phyloP scores from a whole-genome alignment of 2,888 invertebrate genomes.

The Tiliacea aurago region DNA sequence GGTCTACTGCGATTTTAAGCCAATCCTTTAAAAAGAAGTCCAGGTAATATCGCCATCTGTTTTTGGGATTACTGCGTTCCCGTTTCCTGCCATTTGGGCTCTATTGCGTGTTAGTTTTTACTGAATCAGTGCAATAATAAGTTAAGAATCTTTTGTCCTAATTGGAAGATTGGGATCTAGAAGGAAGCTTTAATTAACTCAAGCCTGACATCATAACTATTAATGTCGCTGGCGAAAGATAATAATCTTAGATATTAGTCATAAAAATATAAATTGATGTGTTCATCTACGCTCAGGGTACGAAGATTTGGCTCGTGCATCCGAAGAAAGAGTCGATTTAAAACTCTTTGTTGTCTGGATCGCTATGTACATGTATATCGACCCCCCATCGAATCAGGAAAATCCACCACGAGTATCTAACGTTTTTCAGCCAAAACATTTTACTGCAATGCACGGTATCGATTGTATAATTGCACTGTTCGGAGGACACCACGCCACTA shows the following conservation, averaged over 20 bases:
- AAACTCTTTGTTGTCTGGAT: slow-evolving; percentile 16
- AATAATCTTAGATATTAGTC: slow-evolving; percentile 14
- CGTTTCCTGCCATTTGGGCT: background rate
- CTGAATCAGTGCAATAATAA: background rate
- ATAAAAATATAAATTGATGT: slow-evolving; percentile 15
- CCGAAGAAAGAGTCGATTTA: background rate
- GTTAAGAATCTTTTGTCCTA: background rate
- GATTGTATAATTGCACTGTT: slow-evolving; percentile 55
- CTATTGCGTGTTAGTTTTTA: background rate
- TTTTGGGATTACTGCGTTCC: background rate
- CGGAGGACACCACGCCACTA: slow-evolving; percentile 26
- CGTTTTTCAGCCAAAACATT: slow-evolving; percentile 37
- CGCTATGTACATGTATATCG: background rate
- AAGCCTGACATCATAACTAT: slow-evolving; percentile 12
- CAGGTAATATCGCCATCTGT: too few species aligned
- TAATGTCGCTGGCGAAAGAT: slow-evolving; percentile 10
- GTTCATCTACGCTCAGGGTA: slow-evolving; percentile 5
- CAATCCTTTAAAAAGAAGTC: background rate
- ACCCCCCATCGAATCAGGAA: background rate
- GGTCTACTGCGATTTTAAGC: background rate
- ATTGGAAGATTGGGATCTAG: background rate
- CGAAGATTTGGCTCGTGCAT: slow-evolving; percentile 5
- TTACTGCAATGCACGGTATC: slow-evolving; percentile 64
- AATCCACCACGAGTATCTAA: background rate
- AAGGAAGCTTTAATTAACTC: slow-evolving; percentile 6